A percentile compares a stretch with the other conserved stretches of the same genome.
phyloP scores from a whole-genome alignment of 1,140 invertebrate genomes.

The Drosophila ercepeae region DNA sequence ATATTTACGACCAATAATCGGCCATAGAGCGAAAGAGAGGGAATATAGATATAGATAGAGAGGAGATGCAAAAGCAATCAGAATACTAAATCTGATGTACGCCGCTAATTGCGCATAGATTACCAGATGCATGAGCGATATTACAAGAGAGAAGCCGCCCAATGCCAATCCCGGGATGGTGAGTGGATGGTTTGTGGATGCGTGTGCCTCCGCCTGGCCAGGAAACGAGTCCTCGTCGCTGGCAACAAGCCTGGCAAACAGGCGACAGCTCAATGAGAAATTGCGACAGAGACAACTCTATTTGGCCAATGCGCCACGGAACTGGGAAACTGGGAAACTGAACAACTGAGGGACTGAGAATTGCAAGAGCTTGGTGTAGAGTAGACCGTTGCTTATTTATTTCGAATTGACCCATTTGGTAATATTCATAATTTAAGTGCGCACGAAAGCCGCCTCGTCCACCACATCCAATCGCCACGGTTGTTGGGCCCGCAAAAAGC shows the following conservation, averaged over 20 bases:
- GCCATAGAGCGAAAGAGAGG: background rate
- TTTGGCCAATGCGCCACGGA: conserved; percentile 42
- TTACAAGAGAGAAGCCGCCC: conserved; percentile 55
- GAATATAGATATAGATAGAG: background rate
- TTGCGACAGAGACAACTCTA: conserved; percentile 78
- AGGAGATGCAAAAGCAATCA: conserved; percentile 63
- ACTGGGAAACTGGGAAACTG: conserved; percentile 7
- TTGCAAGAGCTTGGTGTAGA: background rate
- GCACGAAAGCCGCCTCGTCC: conserved; percentile 61
- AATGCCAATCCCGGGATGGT: conserved; percentile 31
- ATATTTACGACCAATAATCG: conserved; percentile 61
- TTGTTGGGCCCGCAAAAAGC: conserved; percentile 48
- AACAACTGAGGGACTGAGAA: conserved; percentile 2
- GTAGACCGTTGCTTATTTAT: conserved; percentile 76
- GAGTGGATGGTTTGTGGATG: conserved; percentile 1
- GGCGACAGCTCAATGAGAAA: conserved; percentile 76
- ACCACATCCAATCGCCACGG: conserved; percentile 18
- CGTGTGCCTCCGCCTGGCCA: conserved; percentile 6
- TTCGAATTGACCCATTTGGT: conserved; percentile 82
- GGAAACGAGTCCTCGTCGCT: conserved; percentile 36
- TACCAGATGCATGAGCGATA: conserved; percentile 79
- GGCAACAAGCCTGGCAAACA: too few relatives aligned
- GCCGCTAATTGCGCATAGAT: conserved; percentile 81
- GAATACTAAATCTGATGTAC: conserved; percentile 79
- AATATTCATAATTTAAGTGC: conserved; percentile 82